A percentile compares a stretch with the other conserved stretches of the same genome.
Evolutionary conservation across 2,888 invertebrate species (phyloP).

Genomic region (Agrenia bidenticulata): DNA sequence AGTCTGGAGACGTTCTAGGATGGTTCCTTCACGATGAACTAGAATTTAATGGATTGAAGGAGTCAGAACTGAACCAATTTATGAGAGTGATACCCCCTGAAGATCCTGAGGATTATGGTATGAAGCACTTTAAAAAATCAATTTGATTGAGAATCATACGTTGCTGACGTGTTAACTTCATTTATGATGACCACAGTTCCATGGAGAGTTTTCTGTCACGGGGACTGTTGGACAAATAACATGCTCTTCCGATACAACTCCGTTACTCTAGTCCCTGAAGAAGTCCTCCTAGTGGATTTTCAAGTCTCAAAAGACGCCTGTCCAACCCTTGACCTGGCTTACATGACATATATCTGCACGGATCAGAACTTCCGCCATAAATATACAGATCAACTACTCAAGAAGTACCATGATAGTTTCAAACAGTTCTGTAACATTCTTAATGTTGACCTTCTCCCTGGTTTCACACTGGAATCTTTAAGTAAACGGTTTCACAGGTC

Average conservation of each 20-base stretch:
- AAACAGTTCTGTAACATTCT: slow-evolving; percentile 22
- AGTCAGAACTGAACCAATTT: slow-evolving; percentile 6
- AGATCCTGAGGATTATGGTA: background rate
- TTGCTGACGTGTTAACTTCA: too few relatives aligned
- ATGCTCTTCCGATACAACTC: slow-evolving; percentile 31
- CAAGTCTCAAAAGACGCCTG: slow-evolving; percentile 35
- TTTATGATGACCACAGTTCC: background rate
- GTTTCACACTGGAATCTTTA: slow-evolving; percentile 38
- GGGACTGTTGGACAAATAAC: slow-evolving; percentile 43
- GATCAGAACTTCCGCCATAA: slow-evolving; percentile 33
- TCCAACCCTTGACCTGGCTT: slow-evolving; percentile 38
- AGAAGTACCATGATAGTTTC: slow-evolving; percentile 52
- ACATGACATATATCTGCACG: slow-evolving; percentile 31
- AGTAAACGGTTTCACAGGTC: slow-evolving; percentile 34
- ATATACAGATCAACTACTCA: slow-evolving; percentile 51
- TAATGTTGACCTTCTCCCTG: slow-evolving; percentile 21
- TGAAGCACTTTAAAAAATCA: too few relatives aligned
- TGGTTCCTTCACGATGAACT: background rate
- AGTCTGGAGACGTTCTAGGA: background rate
- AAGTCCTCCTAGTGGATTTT: slow-evolving; percentile 35
- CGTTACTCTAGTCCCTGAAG: slow-evolving; percentile 1
- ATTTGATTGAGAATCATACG: too few relatives aligned
- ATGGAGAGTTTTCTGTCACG: slow-evolving; percentile 34
- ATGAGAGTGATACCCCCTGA: background rate
- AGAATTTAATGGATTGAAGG: slow-evolving; percentile 2